Conservation (phyloP, 2,113 vertebrate species). For the Tupaia tana region DNA sequence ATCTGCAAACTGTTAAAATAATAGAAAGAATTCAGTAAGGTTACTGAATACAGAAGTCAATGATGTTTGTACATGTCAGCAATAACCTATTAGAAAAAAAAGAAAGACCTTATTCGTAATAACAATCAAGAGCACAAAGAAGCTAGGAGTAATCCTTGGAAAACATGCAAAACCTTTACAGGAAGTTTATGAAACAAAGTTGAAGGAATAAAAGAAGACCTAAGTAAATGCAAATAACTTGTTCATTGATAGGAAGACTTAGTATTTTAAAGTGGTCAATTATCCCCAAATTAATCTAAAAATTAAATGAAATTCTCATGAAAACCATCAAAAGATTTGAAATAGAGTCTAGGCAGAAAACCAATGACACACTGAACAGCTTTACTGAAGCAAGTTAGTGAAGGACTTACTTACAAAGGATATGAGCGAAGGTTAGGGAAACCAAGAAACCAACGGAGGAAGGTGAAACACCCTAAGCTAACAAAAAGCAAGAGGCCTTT, state of each 20-base stretch:
- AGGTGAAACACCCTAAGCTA: background rate
- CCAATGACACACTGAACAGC: background rate
- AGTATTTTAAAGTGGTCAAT: background rate
- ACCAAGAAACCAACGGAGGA: background rate
- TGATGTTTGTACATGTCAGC: background rate
- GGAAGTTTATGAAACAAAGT: background rate
- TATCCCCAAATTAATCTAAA: conserved; percentile 45
- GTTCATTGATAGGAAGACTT: background rate
- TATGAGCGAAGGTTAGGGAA: background rate
- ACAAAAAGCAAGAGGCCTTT: background rate
- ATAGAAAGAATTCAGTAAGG: background rate
- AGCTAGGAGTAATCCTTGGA: conserved; percentile 1
- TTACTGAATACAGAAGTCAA: background rate
- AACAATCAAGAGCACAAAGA: background rate
- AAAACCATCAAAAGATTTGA: conserved; percentile 38
- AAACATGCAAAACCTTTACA: background rate
- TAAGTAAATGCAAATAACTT: background rate
- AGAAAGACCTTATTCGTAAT: background rate
- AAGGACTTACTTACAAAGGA: background rate
- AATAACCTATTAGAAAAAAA: background rate
- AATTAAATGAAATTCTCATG: conserved; percentile 25
- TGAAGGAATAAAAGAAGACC: conserved; percentile 26
- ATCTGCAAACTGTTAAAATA: background rate
- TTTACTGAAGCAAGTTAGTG: background rate
- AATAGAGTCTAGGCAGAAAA: background rate